These are phyloP conservation scores for Amazona ochrocephala DNA, from an alignment of 2,797 vertebrate species.

Conservation along the genomic window DNA sequence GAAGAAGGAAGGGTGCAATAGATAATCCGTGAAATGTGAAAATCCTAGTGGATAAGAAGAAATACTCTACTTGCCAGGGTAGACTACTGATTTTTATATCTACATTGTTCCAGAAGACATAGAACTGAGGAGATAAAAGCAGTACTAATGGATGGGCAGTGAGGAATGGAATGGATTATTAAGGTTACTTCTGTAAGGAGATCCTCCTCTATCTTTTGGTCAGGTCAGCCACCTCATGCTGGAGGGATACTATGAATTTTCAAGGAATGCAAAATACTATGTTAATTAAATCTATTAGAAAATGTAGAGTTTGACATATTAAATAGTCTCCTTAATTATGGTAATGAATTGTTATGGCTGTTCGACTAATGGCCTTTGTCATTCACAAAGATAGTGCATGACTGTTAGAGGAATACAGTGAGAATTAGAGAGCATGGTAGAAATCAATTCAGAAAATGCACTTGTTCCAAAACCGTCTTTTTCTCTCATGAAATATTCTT, in stretches of 20 bases:
- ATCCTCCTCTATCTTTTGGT: neutral
- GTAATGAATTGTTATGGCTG: slow-evolving; percentile 27
- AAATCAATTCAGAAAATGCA: neutral
- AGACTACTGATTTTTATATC: neutral
- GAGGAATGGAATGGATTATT: neutral
- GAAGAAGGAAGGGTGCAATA: neutral
- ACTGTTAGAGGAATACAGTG: neutral
- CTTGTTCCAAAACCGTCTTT: neutral
- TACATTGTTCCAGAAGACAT: neutral
- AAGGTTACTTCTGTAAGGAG: neutral
- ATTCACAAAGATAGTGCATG: slow-evolving; percentile 4
- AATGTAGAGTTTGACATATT: slow-evolving; percentile 24
- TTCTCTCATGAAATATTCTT: neutral
- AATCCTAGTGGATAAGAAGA: neutral
- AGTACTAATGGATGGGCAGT: neutral
- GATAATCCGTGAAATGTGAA: neutral
- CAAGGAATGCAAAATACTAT: neutral
- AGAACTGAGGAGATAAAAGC: neutral
- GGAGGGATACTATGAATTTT: neutral
- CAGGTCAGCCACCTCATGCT: neutral
- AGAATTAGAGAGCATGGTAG: neutral
- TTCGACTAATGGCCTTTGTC: slow-evolving; percentile 33
- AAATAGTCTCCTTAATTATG: slow-evolving; percentile 43
- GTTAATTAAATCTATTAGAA: slow-evolving; percentile 34
- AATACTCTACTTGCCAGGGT: neutral